These are phyloP conservation scores for Tachuris rubrigastra DNA, from an alignment of 2,113 vertebrate genomes.

Conservation along the genomic window DNA sequence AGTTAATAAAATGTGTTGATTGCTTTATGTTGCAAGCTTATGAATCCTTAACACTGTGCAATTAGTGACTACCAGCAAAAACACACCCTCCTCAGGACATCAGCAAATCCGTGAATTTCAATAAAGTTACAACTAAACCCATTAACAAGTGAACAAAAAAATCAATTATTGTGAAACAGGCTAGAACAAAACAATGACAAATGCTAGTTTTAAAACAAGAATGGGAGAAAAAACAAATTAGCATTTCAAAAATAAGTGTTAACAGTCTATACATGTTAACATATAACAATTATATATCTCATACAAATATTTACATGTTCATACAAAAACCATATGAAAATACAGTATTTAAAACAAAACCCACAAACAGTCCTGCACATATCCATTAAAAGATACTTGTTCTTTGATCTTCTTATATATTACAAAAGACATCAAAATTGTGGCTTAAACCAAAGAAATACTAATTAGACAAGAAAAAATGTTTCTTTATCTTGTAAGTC, in stretches of 20 bases:
- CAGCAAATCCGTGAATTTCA: conserved; percentile 57
- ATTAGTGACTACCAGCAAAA: conserved; percentile 40
- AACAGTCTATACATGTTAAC: not conserved
- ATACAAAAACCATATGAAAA: not conserved
- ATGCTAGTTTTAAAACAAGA: not conserved
- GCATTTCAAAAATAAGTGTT: not conserved
- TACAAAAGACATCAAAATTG: not conserved
- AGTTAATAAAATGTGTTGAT: conserved; percentile 58
- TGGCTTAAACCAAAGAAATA: not conserved
- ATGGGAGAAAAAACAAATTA: not conserved
- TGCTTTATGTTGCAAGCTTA: conserved; percentile 37
- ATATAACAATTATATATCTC: not conserved
- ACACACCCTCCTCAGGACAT: conserved; percentile 40
- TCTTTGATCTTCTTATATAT: not conserved
- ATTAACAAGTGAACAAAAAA: conserved; percentile 55
- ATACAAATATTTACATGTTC: not conserved
- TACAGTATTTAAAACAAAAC: not conserved
- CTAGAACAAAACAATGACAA: conserved; percentile 41
- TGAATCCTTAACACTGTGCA: conserved; percentile 42
- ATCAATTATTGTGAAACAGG: conserved; percentile 41
- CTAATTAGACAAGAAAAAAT: not conserved
- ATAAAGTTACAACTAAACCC: conserved; percentile 41
- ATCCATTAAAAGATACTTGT: not conserved
- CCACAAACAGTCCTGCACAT: not conserved
- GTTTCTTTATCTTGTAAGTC: not conserved